Conservation (phyloP, 2,797 vertebrate genomes). For the Menidia menidia region DNA sequence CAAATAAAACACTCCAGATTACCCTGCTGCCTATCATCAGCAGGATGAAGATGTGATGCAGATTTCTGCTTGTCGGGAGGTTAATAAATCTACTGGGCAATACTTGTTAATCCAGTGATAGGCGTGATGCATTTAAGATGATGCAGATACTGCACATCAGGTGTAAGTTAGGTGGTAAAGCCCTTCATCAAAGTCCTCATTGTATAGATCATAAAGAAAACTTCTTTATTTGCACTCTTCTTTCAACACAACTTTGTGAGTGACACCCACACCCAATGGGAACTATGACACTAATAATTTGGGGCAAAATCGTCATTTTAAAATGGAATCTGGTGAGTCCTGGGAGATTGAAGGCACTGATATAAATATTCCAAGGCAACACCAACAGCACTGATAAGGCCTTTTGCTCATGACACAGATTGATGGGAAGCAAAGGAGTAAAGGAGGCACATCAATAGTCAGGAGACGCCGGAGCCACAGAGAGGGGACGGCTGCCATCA, state of each 20-base stretch:
- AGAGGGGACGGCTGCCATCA: conserved; percentile 41
- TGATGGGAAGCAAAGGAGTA: conserved; percentile 60
- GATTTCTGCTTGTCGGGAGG: background rate
- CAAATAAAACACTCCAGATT: background rate
- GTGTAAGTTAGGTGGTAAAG: background rate
- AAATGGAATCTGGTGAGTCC: conserved; percentile 24
- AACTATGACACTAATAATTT: too few relatives aligned
- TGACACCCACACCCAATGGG: too few relatives aligned
- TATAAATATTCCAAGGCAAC: conserved; percentile 68
- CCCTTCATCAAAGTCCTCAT: background rate
- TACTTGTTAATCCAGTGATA: background rate
- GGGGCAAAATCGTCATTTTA: too few relatives aligned
- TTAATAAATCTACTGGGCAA: background rate
- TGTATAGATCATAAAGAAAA: background rate
- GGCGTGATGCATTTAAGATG: background rate
- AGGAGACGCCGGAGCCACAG: conserved; percentile 48
- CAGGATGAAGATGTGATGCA: background rate
- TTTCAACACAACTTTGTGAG: too few relatives aligned
- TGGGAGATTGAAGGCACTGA: conserved; percentile 40
- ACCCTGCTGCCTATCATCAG: background rate
- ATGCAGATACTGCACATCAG: background rate
- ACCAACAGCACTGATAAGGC: conserved; percentile 68
- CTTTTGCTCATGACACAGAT: conserved; percentile 69
- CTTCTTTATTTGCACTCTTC: too few relatives aligned
- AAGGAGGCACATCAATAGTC: conserved; percentile 61